phyloP scores from a whole-genome alignment of 1,140 invertebrate genomes.

The Mycetomoellerius zeteki region DNA sequence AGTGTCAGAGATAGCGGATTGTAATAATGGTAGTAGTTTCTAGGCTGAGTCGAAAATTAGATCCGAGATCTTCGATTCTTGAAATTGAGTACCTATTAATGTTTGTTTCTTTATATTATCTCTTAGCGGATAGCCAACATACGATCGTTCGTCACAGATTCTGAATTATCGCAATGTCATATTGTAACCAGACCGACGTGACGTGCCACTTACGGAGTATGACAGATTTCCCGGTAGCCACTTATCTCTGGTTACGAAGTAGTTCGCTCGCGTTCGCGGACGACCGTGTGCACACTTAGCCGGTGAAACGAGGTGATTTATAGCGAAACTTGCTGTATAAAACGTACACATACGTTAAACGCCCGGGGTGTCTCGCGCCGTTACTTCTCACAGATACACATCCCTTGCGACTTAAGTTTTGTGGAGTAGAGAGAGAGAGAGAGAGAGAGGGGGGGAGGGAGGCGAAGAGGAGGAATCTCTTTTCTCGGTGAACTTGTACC shows the following conservation, averaged over 20 bases:
- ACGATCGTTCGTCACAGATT: not conserved
- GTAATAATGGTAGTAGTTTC: constrained; percentile 27
- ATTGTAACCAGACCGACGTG: constrained; percentile 2
- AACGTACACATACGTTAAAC: constrained; percentile 71
- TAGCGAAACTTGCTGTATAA: constrained; percentile 72
- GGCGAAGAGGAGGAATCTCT: not conserved
- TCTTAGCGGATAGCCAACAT: no score
- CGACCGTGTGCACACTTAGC: constrained; percentile 30
- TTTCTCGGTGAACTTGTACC: constrained; percentile 73
- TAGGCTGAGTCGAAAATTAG: not conserved
- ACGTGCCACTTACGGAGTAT: constrained; percentile 10
- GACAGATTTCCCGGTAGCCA: constrained; percentile 45
- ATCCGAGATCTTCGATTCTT: not conserved
- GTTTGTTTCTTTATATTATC: not conserved
- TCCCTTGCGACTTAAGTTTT: constrained; percentile 57
- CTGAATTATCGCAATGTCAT: constrained; percentile 25
- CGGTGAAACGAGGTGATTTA: constrained; percentile 69
- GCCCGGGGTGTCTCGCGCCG: constrained; percentile 58
- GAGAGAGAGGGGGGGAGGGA: not conserved
- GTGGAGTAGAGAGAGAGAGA: not conserved
- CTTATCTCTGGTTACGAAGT: constrained; percentile 59
- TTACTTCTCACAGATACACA: constrained; percentile 49
- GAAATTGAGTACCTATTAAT: not conserved
- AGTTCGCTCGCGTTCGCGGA: constrained; percentile 39
- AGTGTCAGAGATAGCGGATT: constrained; percentile 30